Evolutionary conservation across 2,888 invertebrate genomes (phyloP), one percentile per base, ranked within the genome.

Genomic region (Synanthedon andrenaeformis): DNA sequence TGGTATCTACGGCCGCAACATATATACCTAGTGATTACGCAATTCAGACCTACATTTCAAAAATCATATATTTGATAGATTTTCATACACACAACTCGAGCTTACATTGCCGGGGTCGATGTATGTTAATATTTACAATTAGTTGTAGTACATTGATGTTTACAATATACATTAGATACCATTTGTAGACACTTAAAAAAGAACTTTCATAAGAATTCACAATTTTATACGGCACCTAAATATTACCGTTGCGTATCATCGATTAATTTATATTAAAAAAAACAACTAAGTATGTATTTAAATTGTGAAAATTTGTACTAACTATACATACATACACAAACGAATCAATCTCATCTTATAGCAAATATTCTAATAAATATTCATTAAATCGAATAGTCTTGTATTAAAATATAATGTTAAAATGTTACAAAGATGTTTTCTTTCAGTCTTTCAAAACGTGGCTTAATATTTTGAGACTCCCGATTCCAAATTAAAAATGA

Each of bases 211-310:
- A 77, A 72, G 71, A 79, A 64, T 62, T 71, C 68, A 69, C 64
- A 72, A 66, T 67, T 12, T 45, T 61, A 75, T 66, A 72, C 81
- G 82, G 82, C 82, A 83, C 82, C 82, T 82, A 79, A 65, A 57
- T 58, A 53, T 53, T 58, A 55, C 52, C 53, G 56, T 56, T 42
- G 54, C 49, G 49, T 55, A 57, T 60, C 35, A 23, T 23, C 23
- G 5, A 23, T 23, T 23, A 35, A 35, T 35, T 6, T 35, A 2
- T 35, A 35, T 35, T 5, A 23, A 35, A 35, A n/a, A 35, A 35
- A 35, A 35, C 35, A 35, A 35, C 35, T 10, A 35, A 35, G 35
- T 35, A 6, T 35, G 35, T 35, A 8, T 45, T 45, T 14, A 12
- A 45, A 12, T 45, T 45, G 13, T 5, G 45, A 45, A 45, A 45